Evolutionary conservation across 2,113 vertebrate genomes (phyloP).

Genomic region (Campylomormyrus numenius): DNA sequence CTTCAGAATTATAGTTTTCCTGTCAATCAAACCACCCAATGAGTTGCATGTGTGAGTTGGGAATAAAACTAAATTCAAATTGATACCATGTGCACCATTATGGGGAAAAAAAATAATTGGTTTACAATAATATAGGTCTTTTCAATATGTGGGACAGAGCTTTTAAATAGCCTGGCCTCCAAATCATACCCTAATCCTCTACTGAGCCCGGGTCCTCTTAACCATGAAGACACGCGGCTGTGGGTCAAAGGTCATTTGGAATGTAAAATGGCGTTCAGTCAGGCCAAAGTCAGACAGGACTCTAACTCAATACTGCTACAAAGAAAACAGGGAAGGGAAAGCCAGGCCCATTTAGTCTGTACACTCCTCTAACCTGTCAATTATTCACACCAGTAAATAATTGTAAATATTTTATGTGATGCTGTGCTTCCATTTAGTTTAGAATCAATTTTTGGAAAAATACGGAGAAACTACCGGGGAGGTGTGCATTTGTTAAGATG

Average conservation of each 20-base stretch:
- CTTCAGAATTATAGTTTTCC: background rate
- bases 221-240: background rate
- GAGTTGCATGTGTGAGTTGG: background rate
- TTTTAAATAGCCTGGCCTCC: constrained; percentile 2
- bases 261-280: background rate
- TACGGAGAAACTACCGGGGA: background rate
- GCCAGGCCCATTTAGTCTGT: background rate
- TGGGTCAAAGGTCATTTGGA: background rate
- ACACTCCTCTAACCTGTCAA: background rate
- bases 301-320: background rate
- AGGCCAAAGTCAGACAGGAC: background rate
- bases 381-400: background rate
- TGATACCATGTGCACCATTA: constrained; percentile 7
- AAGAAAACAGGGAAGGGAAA: background rate
- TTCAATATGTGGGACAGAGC: background rate
- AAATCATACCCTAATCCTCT: background rate
- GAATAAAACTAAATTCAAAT: constrained; percentile 9
- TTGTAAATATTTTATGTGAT: background rate
- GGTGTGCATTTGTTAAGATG: background rate
- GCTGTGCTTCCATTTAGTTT: background rate
- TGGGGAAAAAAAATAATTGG: background rate
- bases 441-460: background rate
- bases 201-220: background rate
- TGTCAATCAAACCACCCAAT: constrained; percentile 8
- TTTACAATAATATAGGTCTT: constrained; percentile 5